Evolutionary conservation across 2,113 vertebrate species (phyloP).

Genomic region (Brachyhypopomus occidentalis): DNA sequence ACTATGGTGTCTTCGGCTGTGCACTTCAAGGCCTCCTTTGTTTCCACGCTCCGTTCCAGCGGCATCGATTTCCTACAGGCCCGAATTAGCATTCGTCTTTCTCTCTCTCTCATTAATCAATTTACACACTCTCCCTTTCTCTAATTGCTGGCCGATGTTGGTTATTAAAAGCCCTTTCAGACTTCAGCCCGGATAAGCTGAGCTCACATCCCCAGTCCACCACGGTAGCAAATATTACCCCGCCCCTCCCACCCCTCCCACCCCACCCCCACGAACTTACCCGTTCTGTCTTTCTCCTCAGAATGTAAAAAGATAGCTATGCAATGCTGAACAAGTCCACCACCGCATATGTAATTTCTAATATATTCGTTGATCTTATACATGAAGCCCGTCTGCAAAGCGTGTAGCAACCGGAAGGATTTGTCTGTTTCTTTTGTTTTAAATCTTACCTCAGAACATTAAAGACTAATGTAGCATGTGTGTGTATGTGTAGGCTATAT

Average conservation of each 20-base stretch:
- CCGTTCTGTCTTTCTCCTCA: constrained; percentile 54
- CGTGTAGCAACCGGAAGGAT: too few relatives aligned
- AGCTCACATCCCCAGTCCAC: constrained; percentile 50
- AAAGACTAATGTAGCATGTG: too few relatives aligned
- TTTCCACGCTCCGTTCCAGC: constrained; percentile 56
- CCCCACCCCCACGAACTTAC: background rate
- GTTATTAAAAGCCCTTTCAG: constrained; percentile 60
- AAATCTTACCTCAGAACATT: too few relatives aligned
- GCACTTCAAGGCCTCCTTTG: constrained; percentile 58
- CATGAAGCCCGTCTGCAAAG: too few relatives aligned
- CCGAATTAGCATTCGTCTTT: constrained; percentile 58
- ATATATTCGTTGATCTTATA: too few relatives aligned
- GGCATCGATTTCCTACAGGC: constrained; percentile 57
- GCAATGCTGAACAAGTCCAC: background rate
- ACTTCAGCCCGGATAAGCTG: constrained; percentile 50
- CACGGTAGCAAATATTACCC: constrained; percentile 44
- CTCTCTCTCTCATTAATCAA: constrained; percentile 59
- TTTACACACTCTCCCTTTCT: constrained; percentile 57
- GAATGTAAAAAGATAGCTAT: background rate
- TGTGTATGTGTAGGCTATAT: too few relatives aligned
- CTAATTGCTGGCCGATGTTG: constrained; percentile 59
- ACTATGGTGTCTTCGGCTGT: constrained; percentile 52
- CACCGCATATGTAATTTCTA: too few relatives aligned
- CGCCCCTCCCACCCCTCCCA: constrained; percentile 6
- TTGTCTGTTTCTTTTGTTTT: too few relatives aligned